Evolutionary conservation across 1,140 invertebrate genomes (phyloP), one percentile per base, ranked within the genome.

Genomic region (Ectropis grisescens): DNA sequence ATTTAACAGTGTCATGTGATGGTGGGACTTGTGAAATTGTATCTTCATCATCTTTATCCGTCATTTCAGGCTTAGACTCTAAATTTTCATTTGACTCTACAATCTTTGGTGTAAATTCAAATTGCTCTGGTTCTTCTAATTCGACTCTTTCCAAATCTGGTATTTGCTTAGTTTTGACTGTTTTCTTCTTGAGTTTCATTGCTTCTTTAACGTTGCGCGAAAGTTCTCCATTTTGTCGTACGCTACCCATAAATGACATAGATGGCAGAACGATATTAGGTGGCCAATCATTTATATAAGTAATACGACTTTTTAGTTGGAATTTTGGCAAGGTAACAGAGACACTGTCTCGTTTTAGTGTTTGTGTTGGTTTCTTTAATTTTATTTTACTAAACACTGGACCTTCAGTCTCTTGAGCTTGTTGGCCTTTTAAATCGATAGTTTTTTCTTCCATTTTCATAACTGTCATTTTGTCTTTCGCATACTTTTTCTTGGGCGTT

Each of bases 201-300:
- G 89, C 89, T 76, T 91, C 90, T 66, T 87, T 84, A 0, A 88
- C 74, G 69, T 90, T 91, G 70, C 90, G 81, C 1, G 89, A 90
- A 11, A 91, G 45, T 39, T 88, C 84, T 13, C 90, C 90, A 55
- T 83, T 80, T 68, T 90, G 79, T 40, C 76, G 71, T 52, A 86
- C 83, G 50, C 86, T 83, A 51, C 85, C 82, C 1, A 88, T 37
- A 29, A 59, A 55, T 9, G 74, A 82, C 10, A 88, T 72, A 10
- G 65, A 35, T 1, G 85, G 83, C 38, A 75, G 78, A 19, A 83
- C 57, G 41, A 85, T 57, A 43, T 72, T 46, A 37, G 88, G 82
- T 11, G 88, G 88, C 81, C 87, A 90, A 37, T 88, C 85, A 23
- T 66, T 75, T 7, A 89, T 58, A 37, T 82, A 82, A 29, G 61